phyloP scores from a whole-genome alignment of 1,140 invertebrate species.

The Megathymus violae region DNA sequence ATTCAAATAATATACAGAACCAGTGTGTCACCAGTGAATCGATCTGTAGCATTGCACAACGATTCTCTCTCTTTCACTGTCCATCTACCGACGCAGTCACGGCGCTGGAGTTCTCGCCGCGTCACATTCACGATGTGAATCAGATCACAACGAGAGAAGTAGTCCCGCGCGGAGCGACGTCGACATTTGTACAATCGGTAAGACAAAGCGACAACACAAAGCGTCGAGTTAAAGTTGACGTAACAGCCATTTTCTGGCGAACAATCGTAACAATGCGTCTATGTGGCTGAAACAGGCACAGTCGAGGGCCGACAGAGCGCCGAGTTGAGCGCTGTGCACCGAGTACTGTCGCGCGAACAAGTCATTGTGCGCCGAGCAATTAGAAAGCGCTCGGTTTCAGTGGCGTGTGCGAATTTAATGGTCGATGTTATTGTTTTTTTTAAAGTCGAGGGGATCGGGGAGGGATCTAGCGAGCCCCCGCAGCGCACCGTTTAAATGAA shows the following conservation, averaged over 20 bases:
- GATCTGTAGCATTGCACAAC: no score
- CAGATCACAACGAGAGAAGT: no score
- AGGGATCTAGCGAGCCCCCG: constrained; percentile 9
- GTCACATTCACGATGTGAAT: no score
- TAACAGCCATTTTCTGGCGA: constrained; percentile 22
- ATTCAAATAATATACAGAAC: no score
- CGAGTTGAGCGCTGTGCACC: constrained; percentile 6
- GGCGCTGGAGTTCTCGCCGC: no score
- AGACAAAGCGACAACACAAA: constrained; percentile 37
- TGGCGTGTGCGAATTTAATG: constrained; percentile 76
- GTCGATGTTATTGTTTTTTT: constrained; percentile 74
- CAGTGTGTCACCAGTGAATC: no score
- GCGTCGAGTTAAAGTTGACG: constrained; percentile 11
- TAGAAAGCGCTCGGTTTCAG: constrained; percentile 59
- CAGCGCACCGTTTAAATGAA: constrained; percentile 29
- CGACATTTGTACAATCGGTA: no score
- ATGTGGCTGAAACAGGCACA: constrained; percentile 34
- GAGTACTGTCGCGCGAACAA: constrained; percentile 51
- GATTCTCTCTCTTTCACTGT: no score
- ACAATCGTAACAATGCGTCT: constrained; percentile 43
- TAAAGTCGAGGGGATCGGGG: constrained; percentile 19
- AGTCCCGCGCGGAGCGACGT: no score
- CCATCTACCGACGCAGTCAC: no score
- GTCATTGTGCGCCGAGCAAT: constrained; percentile 67
- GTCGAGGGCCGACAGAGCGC: constrained; percentile 12